Conservation (phyloP, 2,797 vertebrate species). For the Enteromius paludinosus region DNA sequence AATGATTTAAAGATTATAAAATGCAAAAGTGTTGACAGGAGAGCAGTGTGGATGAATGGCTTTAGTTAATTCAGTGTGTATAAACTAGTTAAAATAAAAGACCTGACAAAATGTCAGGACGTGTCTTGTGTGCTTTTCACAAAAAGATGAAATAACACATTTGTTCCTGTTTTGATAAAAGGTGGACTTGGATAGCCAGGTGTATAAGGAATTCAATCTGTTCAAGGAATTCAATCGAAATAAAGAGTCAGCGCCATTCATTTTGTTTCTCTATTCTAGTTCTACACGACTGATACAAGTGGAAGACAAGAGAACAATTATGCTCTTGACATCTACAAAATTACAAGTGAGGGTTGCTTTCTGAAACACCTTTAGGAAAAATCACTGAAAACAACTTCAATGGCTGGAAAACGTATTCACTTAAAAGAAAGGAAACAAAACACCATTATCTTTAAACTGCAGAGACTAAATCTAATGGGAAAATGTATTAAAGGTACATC, state of each 20-base stretch:
- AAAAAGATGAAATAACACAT: slow-evolving; percentile 21
- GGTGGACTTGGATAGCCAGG: slow-evolving; percentile 58
- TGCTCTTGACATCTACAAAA: slow-evolving; percentile 21
- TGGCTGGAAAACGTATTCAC: not conserved
- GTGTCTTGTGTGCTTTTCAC: not conserved
- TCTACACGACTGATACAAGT: slow-evolving; percentile 57
- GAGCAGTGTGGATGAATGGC: not conserved
- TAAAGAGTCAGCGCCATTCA: slow-evolving; percentile 63
- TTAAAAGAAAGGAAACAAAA: not conserved
- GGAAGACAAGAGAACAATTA: not conserved
- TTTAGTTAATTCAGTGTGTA: not conserved
- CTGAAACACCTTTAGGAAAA: not conserved
- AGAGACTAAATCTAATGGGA: not conserved
- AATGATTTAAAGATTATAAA: not conserved
- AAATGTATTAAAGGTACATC: not conserved
- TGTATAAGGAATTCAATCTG: slow-evolving; percentile 68
- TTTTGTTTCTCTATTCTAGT: slow-evolving; percentile 59
- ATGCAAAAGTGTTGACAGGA: not conserved
- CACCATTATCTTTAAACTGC: not conserved
- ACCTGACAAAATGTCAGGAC: slow-evolving; percentile 2
- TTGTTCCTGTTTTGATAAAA: slow-evolving; percentile 68
- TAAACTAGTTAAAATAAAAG: not conserved
- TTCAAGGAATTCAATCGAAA: slow-evolving; percentile 41
- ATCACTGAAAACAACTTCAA: not conserved
- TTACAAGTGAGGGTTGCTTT: not conserved